These are phyloP conservation scores for Drosophila ironensis DNA, from an alignment of 1,140 invertebrate species.

Conservation along the genomic window DNA sequence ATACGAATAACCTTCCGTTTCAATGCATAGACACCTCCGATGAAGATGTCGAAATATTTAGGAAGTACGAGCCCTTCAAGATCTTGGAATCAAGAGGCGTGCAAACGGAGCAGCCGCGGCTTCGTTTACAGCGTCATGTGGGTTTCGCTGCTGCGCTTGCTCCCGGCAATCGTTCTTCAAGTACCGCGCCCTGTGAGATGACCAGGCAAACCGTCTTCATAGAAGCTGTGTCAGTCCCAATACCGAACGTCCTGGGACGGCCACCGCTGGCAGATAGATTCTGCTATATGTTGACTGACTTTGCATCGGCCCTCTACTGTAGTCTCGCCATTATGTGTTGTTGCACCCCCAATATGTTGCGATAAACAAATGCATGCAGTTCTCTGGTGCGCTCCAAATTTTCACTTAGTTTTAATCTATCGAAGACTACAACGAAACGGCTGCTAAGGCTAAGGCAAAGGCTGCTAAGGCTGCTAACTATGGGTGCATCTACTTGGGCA, in stretches of 20 bases:
- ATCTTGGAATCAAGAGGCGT: background rate
- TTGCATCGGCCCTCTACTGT: slow-evolving; percentile 65
- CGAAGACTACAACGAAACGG: background rate
- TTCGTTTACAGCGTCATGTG: too few relatives aligned
- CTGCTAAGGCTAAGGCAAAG: background rate
- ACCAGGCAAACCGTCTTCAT: slow-evolving; percentile 51
- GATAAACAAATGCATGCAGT: slow-evolving; percentile 34
- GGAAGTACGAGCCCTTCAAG: background rate
- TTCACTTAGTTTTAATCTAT: background rate
- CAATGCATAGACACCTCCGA: slow-evolving; percentile 52
- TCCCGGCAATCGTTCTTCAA: background rate
- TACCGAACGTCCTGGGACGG: slow-evolving; percentile 21
- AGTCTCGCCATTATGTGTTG: slow-evolving; percentile 74
- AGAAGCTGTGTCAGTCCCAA: slow-evolving; percentile 30
- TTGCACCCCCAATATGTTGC: slow-evolving; percentile 70
- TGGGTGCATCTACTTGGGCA: slow-evolving; percentile 3
- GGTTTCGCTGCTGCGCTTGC: too few relatives aligned
- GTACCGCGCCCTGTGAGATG: slow-evolving; percentile 45
- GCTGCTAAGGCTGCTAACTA: background rate
- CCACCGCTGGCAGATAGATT: slow-evolving; percentile 57
- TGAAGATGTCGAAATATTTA: slow-evolving; percentile 46
- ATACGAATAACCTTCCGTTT: background rate
- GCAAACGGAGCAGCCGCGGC: slow-evolving; percentile 61
- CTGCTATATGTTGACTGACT: slow-evolving; percentile 71
- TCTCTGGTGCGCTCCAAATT: background rate